Conservation (phyloP, 2,113 vertebrate genomes). For the Oxyura jamaicensis region DNA sequence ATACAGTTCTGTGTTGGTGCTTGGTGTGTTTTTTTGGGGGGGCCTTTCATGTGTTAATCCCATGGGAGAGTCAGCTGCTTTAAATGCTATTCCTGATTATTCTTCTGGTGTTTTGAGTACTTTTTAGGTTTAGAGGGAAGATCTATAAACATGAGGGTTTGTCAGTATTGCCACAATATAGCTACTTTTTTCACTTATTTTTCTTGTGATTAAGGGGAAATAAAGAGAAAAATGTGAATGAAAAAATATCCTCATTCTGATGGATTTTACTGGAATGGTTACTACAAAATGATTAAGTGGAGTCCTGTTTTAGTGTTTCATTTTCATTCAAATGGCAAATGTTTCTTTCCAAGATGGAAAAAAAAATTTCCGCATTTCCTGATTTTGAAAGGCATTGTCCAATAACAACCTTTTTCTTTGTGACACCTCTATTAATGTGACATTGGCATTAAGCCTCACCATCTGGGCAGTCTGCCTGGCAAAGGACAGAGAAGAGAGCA, state of each 20-base stretch:
- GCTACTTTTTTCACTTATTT: neutral
- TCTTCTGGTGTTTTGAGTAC: neutral
- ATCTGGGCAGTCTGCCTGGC: neutral
- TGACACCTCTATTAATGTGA: neutral
- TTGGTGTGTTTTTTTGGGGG: neutral
- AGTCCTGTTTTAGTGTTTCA: neutral
- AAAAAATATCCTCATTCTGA: neutral
- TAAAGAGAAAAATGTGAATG: neutral
- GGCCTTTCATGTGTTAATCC: neutral
- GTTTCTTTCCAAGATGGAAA: neutral
- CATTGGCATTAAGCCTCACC: neutral
- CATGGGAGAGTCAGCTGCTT: neutral
- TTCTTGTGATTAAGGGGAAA: neutral
- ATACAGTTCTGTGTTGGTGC: neutral
- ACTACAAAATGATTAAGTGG: neutral
- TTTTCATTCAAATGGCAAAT: neutral
- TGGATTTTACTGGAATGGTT: neutral
- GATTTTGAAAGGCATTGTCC: neutral
- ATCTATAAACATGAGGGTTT: accelerated
- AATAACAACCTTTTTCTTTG: neutral
- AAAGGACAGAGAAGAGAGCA: neutral
- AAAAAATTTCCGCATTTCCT: neutral
- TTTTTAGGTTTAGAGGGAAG: neutral
- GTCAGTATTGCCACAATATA: neutral
- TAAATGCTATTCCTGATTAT: neutral